Evolutionary conservation across 1,140 invertebrate species (phyloP).

Genomic region (Cotesia chilonis): DNA sequence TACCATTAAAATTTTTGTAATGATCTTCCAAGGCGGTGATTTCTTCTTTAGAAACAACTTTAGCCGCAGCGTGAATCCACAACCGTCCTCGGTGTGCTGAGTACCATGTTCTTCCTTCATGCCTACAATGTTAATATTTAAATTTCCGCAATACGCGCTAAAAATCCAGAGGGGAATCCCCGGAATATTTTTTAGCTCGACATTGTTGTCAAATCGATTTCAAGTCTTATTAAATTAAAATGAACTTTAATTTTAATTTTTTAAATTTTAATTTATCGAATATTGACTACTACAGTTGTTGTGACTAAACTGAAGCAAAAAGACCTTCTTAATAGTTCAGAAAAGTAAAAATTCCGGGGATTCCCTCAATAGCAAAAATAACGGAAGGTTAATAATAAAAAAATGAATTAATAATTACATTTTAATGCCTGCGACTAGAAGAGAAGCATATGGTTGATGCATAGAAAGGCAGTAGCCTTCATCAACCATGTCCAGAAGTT

Average conservation of each 20-base stretch:
- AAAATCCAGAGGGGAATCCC: too few relatives aligned
- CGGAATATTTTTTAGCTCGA: too few relatives aligned
- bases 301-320: too few relatives aligned
- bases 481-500: constrained; percentile 88
- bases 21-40: constrained; percentile 76
- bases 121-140: constrained; percentile 66
- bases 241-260: too few relatives aligned
- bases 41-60: constrained; percentile 75
- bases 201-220: too few relatives aligned
- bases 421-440: constrained; percentile 92
- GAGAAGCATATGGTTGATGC: constrained; percentile 95
- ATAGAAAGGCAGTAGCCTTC: constrained; percentile 89
- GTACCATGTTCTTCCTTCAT: constrained; percentile 95
- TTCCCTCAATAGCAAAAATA: constrained; percentile 12
- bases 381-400: neutral
- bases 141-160: too few relatives aligned
- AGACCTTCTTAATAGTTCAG: neutral
- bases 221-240: too few relatives aligned
- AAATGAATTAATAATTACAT: constrained; percentile 67
- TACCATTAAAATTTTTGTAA: constrained; percentile 77
- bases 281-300: too few relatives aligned
- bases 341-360: too few relatives aligned
- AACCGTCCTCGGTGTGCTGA: constrained; percentile 87
- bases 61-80: constrained; percentile 92
- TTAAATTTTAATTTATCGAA: too few relatives aligned